Conservation (phyloP, 2,113 vertebrate genomes). For the Colinus virginianus region DNA sequence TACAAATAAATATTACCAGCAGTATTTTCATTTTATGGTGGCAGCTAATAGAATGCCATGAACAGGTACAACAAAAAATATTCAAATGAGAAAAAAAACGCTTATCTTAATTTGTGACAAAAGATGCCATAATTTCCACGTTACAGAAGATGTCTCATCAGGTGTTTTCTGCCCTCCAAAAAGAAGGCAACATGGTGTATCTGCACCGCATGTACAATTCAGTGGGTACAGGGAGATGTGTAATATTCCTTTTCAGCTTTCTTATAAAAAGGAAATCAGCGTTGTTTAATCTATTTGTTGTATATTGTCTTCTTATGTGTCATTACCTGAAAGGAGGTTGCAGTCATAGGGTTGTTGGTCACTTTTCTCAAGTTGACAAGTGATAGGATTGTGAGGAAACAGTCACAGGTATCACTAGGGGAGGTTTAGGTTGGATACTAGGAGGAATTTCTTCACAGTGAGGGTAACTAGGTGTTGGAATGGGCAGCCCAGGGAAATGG, state of each 20-base stretch:
- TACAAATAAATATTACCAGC: slow-evolving; percentile 76
- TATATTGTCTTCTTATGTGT: not conserved
- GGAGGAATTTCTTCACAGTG: not conserved
- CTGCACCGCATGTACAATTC: not conserved
- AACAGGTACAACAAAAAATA: slow-evolving; percentile 43
- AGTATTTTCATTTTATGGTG: slow-evolving; percentile 76
- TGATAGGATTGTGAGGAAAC: not conserved
- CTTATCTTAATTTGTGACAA: slow-evolving; percentile 55
- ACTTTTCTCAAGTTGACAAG: not conserved
- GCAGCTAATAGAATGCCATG: slow-evolving; percentile 57
- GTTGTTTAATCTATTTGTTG: not conserved
- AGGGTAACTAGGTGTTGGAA: not conserved
- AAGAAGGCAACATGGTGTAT: not conserved
- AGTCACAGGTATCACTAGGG: not conserved
- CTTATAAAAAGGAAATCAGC: not conserved
- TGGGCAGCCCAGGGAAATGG: not conserved
- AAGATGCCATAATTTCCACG: slow-evolving; percentile 28
- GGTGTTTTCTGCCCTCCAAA: not conserved
- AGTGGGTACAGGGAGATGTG: rapidly evolving
- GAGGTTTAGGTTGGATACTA: not conserved
- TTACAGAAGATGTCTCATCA: slow-evolving; percentile 1
- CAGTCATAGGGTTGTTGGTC: not conserved
- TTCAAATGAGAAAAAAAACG: not conserved
- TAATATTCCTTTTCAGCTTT: not conserved
- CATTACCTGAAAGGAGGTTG: not conserved